Conservation (phyloP, 2,888 invertebrate species). For the Mamestra brassicae region DNA sequence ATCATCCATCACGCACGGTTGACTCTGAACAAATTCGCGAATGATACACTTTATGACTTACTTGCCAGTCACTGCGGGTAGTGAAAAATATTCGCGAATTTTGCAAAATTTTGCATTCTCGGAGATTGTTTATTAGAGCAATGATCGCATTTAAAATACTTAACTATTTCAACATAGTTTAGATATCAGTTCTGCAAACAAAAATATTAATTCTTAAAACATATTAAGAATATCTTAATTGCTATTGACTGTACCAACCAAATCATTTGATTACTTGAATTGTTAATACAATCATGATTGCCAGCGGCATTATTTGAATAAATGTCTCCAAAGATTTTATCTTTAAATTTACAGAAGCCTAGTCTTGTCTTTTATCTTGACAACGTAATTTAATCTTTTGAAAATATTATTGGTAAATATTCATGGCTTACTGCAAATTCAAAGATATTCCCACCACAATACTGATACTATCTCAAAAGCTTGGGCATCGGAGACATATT, state of each 20-base stretch:
- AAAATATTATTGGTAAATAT: conserved; percentile 9
- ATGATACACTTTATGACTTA: conserved; percentile 59
- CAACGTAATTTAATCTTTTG: conserved; percentile 24
- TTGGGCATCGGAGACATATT: conserved; percentile 29
- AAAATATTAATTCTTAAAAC: neutral
- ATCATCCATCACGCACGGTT: conserved; percentile 76
- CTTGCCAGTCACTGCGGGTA: conserved; percentile 49
- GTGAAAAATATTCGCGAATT: conserved; percentile 29
- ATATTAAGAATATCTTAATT: neutral
- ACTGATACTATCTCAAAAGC: conserved; percentile 6
- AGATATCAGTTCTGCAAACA: neutral
- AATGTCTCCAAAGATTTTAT: conserved; percentile 38
- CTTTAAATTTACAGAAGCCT: conserved; percentile 7
- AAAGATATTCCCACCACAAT: conserved; percentile 22
- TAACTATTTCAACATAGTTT: neutral
- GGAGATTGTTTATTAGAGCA: neutral
- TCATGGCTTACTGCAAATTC: conserved; percentile 2
- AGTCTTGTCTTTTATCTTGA: neutral
- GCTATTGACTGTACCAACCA: neutral
- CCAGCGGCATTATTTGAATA: conserved; percentile 10
- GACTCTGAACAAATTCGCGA: conserved; percentile 74
- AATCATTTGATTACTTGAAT: neutral
- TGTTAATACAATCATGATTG: conserved; percentile 20
- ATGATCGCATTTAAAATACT: neutral
- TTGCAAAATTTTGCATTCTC: neutral